Evolutionary conservation across 2,888 invertebrate genomes (phyloP), one percentile per base, ranked within the genome.

Genomic region (Cheilosia scutellata): DNA sequence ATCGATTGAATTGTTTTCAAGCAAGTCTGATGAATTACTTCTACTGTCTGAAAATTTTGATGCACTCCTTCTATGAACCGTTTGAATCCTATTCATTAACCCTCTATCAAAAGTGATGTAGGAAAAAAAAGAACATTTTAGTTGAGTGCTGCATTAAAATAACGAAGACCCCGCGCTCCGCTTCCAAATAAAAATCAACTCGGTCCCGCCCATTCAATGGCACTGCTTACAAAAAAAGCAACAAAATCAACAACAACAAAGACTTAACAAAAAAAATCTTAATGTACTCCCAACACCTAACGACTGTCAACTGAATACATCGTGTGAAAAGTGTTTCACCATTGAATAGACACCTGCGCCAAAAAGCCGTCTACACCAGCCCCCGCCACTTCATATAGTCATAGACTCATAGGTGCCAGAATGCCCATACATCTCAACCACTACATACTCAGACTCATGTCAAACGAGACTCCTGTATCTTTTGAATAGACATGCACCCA

Each of bases 251-350:
- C 25, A 31, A 55, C 7, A 55, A 44, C 9, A 42, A 42, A 42
- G 16, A 6, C 57, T 40, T 16, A 57, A 40, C 37, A 55, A 53
- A 62, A 25, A 25, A 1, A 40, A 4, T 40, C 16, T 57, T 33
- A 72, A 49, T 31, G 27, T 16, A 66, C 66, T 53, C 51, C n/a
- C 20, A 60, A 62, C 65, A 74, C 79, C 37, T 80, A 68, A 63
- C 49, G 31, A 40, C 40, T 25, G 4, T 42, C 68, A 63, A 63
- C 31, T 68, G 57, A 76, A 68, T 57, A 29, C 29, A 31, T 20
- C 47, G 57, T 66, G 66, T 75, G 75, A 66, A 57, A 75, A 75
- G 57, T 75, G 75, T 58, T 58, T 75, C 57, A 47, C 37, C 57
- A 49, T 40, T 58, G 65, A 75, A 74, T 74, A 63, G 63, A 25